Evolutionary conservation across 1,140 invertebrate genomes (phyloP).

Genomic region (Drosophila mojavensis): DNA sequence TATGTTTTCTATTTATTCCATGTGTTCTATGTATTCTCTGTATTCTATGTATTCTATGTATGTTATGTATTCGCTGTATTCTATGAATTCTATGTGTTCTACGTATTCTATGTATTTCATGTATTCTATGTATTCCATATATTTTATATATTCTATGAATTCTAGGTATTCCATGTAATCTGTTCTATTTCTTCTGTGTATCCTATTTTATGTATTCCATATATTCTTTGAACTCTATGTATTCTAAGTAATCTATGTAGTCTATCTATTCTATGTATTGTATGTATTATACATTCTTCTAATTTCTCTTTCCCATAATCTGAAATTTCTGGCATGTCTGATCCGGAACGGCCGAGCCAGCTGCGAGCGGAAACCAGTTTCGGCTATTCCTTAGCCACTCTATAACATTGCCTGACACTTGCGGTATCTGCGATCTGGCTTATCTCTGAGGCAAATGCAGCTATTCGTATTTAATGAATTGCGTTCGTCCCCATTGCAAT

Average conservation of each 20-base stretch:
- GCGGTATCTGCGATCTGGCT: background rate
- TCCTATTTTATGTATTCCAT: background rate
- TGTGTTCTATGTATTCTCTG: background rate
- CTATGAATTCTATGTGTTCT: background rate
- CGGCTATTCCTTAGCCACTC: no score
- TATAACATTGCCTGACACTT: background rate
- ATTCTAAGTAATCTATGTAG: background rate
- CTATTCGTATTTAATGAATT: constrained; percentile 4
- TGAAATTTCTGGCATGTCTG: background rate
- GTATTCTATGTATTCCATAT: background rate
- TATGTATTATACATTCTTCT: background rate
- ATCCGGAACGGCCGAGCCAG: no score
- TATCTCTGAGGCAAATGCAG: background rate
- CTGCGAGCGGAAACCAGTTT: no score
- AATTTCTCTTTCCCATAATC: background rate
- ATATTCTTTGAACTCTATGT: background rate
- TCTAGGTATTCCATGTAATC: background rate
- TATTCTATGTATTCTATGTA: background rate
- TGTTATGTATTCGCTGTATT: background rate
- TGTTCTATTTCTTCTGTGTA: background rate
- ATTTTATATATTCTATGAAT: background rate
- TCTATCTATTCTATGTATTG: background rate
- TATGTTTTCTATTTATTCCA: background rate
- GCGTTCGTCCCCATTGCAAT: background rate
- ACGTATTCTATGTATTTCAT: background rate